A percentile compares a stretch with the other conserved stretches of the same genome.
phyloP scores from a whole-genome alignment of 1,140 invertebrate species.

The Ditylenchus dipsaci region DNA sequence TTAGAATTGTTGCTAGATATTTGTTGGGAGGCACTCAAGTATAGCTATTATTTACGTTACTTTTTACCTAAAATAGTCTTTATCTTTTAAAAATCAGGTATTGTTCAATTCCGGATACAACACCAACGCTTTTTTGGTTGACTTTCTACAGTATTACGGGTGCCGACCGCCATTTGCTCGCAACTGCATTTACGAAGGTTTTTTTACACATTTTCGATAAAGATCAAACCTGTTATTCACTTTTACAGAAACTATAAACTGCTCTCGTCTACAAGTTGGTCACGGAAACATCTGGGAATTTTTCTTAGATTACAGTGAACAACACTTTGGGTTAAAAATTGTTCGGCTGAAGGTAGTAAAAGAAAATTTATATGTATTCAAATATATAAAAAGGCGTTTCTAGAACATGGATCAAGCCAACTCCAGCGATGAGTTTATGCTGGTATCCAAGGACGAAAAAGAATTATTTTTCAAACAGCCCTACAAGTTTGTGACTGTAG shows the following conservation, averaged over 20 bases:
- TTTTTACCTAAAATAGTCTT: background rate
- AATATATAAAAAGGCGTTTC: background rate
- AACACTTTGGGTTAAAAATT: constrained; percentile 48
- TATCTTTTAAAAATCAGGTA: constrained; percentile 37
- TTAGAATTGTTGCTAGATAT: constrained; percentile 71
- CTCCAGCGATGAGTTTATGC: constrained; percentile 42
- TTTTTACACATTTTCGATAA: background rate
- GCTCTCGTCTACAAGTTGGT: constrained; percentile 31
- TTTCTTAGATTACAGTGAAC: constrained; percentile 41
- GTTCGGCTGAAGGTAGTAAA: constrained; percentile 40
- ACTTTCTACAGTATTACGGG: constrained; percentile 78
- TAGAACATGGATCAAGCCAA: constrained; percentile 12
- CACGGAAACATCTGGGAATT: constrained; percentile 42
- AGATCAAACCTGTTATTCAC: background rate
- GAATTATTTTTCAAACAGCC: constrained; percentile 23
- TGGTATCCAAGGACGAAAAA: constrained; percentile 45
- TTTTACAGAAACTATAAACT: constrained; percentile 36
- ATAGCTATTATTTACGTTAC: constrained; percentile 46
- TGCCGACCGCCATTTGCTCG: constrained; percentile 77
- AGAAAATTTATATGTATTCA: background rate
- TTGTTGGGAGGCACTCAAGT: constrained; percentile 64
- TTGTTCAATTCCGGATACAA: constrained; percentile 71
- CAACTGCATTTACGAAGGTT: constrained; percentile 72
- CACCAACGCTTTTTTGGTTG: constrained; percentile 72
- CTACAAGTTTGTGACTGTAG: constrained; percentile 37